Evolutionary conservation across 2,113 vertebrate genomes (phyloP), one percentile per base, ranked within the genome.

Genomic region (Sigmodon hispidus): DNA sequence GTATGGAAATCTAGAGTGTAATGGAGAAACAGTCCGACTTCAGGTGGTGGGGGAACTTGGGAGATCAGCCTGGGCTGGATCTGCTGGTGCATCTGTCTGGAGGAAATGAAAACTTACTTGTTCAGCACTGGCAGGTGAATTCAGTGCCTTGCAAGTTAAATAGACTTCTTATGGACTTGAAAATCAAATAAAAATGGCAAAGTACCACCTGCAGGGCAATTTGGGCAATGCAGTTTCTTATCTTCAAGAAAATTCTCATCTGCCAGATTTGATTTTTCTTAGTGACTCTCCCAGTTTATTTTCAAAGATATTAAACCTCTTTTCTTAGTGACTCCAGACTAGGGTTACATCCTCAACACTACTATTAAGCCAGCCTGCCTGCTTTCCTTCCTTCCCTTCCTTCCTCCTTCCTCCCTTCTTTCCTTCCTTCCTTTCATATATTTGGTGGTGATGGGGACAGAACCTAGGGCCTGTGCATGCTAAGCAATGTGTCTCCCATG

Each of bases 281-380:
- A 85, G 59, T 85, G 61, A 48, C 29, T 65, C 43, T 83, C 10
- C 29, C 59, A 67, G 43, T 85, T 67, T 67, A 67, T 48, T 48
- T 63, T 65, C 81, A 92, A 40, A 86, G 34, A 43, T 55, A 75
- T 1, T n/a, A 2, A 2, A 4, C 15, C 15, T 19, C 29, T 63
- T 89, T 89, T 87, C 43, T 84, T 31, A 87, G 63, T 96, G 90
- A 81, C 72, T 87, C 36, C 88, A 92, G 85, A 55, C 31, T 34
- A 86, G 26, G 13, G 21, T 94, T 93, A 94, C 55, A 91, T 7
- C 11, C 9, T 76, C 34, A 34, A 65, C 11, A 40, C 8, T 55
- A 3, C 43, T 94, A 5, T 31, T 16, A n/a, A n/a, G n/a, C 15
- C 11, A 29, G 10, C 17, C 17, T 4, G 9, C 9, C 6, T 24